Evolutionary conservation across 2,797 vertebrate species (phyloP).

Genomic region (Buphagus erythrorhynchus): DNA sequence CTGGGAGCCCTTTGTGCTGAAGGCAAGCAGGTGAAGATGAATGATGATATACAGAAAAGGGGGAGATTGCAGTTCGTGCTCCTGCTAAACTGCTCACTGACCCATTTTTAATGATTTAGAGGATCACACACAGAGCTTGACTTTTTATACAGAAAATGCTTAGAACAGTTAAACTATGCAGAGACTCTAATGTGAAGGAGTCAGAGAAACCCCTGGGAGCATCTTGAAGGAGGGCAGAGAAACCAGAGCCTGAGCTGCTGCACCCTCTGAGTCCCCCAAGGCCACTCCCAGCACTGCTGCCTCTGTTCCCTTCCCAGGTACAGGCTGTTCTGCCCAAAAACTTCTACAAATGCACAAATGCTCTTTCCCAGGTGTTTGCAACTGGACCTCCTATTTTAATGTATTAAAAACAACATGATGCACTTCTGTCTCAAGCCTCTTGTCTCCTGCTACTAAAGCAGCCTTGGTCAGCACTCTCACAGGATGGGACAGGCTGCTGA

Average conservation of each 20-base stretch:
- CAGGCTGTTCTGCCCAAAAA: background rate
- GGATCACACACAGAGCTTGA: background rate
- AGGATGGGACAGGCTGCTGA: constrained; percentile 30
- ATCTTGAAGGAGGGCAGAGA: background rate
- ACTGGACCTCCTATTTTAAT: background rate
- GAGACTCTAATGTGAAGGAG: background rate
- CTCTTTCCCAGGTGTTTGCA: constrained; percentile 19
- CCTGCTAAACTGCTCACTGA: background rate
- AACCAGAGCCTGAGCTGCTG: background rate
- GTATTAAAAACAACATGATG: background rate
- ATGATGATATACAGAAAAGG: background rate
- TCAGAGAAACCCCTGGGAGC: background rate
- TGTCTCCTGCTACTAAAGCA: constrained; percentile 36
- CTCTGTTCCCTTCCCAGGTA: background rate
- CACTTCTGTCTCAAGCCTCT: constrained; percentile 33
- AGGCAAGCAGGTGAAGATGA: background rate
- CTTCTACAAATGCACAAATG: background rate
- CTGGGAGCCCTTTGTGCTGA: background rate
- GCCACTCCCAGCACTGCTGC: background rate
- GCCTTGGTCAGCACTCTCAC: constrained; percentile 36
- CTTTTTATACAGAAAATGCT: background rate
- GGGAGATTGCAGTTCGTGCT: background rate
- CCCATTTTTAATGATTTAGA: background rate
- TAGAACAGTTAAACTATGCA: background rate
- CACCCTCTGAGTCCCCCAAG: rapidly evolving